Percentiles rank a stretch among this genome's conserved stretches.
phyloP scores from a whole-genome alignment of 2,888 invertebrate species.

The Tuberolachnus salignus region DNA sequence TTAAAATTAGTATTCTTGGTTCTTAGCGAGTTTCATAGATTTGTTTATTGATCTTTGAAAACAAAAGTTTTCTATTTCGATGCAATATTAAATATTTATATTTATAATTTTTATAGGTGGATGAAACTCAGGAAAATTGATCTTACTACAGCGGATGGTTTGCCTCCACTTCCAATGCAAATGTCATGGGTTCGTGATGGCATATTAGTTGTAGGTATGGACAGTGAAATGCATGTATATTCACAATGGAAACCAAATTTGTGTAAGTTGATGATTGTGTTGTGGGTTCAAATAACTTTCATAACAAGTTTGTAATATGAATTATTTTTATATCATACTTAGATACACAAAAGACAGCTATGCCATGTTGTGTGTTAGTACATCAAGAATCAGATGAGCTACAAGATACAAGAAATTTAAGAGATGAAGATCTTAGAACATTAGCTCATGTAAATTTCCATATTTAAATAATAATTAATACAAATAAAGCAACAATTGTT shows the following conservation, averaged over 20 bases:
- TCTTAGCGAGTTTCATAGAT: too few relatives aligned
- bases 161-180: slow-evolving; percentile 97
- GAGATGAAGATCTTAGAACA: slow-evolving; percentile 73
- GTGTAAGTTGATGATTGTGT: slow-evolving; percentile 59
- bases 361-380: slow-evolving; percentile 57
- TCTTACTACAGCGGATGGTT: slow-evolving; percentile 89
- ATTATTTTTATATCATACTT: background rate
- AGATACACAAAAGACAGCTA: slow-evolving; percentile 36
- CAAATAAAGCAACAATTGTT: background rate
- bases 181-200: slow-evolving; percentile 99
- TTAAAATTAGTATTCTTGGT: too few relatives aligned
- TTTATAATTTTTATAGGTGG: slow-evolving; percentile 68
- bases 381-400: slow-evolving; percentile 72
- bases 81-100: background rate
- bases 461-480: background rate
- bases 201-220: slow-evolving; percentile 97
- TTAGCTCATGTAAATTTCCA: slow-evolving; percentile 65
- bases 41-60: too few relatives aligned
- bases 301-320: background rate
- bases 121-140: slow-evolving; percentile 92
- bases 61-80: too few relatives aligned
- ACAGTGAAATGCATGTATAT: slow-evolving; percentile 99
- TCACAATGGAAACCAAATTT: slow-evolving; percentile 92
- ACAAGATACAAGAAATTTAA: slow-evolving; percentile 73
- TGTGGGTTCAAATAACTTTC: slow-evolving; percentile 2